Conservation (phyloP, 2,113 vertebrate species). For the Lophotis ruficrista region DNA sequence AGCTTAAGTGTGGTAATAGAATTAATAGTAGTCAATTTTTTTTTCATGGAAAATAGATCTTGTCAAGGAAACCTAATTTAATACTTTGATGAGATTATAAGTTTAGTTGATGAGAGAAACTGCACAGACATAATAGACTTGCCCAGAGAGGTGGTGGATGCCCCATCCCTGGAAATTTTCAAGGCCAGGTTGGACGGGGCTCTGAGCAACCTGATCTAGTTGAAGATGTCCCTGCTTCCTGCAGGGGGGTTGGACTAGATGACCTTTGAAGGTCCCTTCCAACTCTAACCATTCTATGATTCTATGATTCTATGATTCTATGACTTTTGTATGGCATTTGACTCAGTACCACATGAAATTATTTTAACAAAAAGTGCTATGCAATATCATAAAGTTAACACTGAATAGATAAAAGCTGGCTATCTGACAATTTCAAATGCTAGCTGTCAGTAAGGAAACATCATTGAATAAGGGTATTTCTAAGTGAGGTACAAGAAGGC, state of each 20-base stretch:
- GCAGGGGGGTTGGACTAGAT: too few relatives aligned
- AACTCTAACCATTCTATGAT: too few relatives aligned
- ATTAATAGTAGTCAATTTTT: not conserved
- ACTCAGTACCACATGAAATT: not conserved
- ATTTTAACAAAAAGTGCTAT: not conserved
- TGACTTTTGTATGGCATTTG: not conserved
- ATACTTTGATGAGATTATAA: slow-evolving; percentile 29
- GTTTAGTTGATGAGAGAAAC: not conserved
- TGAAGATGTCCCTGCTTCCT: too few relatives aligned
- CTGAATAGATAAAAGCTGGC: not conserved
- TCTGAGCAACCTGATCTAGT: too few relatives aligned
- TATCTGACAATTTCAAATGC: not conserved
- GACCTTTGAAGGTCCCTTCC: too few relatives aligned
- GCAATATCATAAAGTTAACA: not conserved
- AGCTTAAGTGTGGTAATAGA: not conserved
- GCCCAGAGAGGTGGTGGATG: too few relatives aligned
- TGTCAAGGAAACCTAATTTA: slow-evolving; percentile 44
- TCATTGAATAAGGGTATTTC: not conserved
- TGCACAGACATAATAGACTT: not conserved
- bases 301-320: too few relatives aligned
- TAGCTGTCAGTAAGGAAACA: not conserved
- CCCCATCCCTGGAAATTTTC: too few relatives aligned
- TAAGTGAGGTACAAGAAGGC: not conserved
- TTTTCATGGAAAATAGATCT: not conserved
- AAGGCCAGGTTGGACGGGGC: too few relatives aligned